Evolutionary conservation across 2,113 vertebrate species (phyloP), one percentile per base, ranked within the genome.

Genomic region (Oncorhynchus kisutch): DNA sequence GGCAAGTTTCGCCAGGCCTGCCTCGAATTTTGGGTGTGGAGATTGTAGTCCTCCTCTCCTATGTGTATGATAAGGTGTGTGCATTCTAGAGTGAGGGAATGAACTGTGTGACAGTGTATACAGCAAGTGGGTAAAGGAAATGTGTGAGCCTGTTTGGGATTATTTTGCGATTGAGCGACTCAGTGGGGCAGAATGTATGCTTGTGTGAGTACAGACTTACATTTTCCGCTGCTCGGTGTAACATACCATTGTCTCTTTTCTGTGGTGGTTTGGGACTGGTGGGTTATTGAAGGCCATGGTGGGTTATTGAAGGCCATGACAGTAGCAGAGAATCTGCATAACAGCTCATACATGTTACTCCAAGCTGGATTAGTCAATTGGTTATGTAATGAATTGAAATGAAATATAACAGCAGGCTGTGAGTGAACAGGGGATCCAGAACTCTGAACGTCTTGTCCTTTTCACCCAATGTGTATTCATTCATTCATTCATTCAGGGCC

Each of bases 91-190:
- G 8, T 31, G 54, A 67, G 59, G 31, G 27, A 71, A 57, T 25
- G 48, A 7, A 59, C 34, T 67, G 67, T 31, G 67, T 70, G 29
- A 82, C 72, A 83, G 66, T 84, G 75, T 79, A 82, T 76, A 73
- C 45, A 18, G 79, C 70, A 5, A 54, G 51, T 16, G 14, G 51
- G 18, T 57, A 18, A 57, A 18, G 51, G 18, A 57, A 34, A 34
- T 6, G 31, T 34, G 31, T 34, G 31, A 34, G 31, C 31, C 31
- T 34, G 31, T 34, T 34, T 57, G 51, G 51, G 51, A 57, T 57
- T 16, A 0, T 18, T 13, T 57, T 57, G 12, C 18, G 14, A 57
- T 5, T 57, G 18, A 57, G 51, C 0, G 18, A 57, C 12, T 57
- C 51, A 57, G 11, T 57, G 12, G 51, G 18, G 51, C 5, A 18